phyloP scores from a whole-genome alignment of 2,888 invertebrate genomes.

The Myathropa florea region DNA sequence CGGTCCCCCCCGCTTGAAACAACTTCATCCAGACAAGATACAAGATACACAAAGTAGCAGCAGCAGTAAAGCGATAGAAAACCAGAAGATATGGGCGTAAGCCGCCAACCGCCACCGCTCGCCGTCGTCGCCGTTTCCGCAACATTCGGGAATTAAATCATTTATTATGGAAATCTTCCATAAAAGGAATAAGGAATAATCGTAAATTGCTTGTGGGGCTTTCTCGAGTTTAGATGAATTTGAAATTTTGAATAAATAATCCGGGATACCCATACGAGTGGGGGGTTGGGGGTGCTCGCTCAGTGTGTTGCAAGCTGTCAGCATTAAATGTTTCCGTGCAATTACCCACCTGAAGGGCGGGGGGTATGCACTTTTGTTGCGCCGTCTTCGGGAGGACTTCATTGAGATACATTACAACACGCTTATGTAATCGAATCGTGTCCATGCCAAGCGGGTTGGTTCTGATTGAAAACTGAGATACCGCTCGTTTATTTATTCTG shows the following conservation, averaged over 20 bases:
- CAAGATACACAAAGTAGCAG: constrained; percentile 1
- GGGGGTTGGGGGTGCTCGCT: neutral
- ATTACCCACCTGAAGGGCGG: neutral
- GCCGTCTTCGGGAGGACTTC: neutral
- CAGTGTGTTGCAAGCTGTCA: neutral
- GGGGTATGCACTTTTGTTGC: neutral
- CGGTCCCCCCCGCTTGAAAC: neutral
- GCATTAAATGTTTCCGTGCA: neutral
- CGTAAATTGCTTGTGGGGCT: constrained; percentile 27
- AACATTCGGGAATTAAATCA: constrained; percentile 47
- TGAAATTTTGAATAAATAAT: constrained; percentile 23
- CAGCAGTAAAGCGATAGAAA: constrained; percentile 5
- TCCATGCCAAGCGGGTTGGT: neutral
- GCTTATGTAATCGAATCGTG: neutral
- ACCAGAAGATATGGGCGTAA: constrained; percentile 8
- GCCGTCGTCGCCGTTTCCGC: neutral
- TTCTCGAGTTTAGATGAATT: constrained; percentile 19
- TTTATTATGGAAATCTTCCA: constrained; percentile 57
- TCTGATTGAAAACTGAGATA: neutral
- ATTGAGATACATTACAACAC: neutral
- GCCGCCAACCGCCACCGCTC: neutral
- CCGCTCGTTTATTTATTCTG: constrained; percentile 13
- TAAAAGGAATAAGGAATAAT: constrained; percentile 45
- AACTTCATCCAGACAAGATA: neutral
- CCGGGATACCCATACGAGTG: neutral